These are phyloP conservation scores for Caranx melampygus DNA, from an alignment of 2,113 vertebrate species.

Conservation along the genomic window DNA sequence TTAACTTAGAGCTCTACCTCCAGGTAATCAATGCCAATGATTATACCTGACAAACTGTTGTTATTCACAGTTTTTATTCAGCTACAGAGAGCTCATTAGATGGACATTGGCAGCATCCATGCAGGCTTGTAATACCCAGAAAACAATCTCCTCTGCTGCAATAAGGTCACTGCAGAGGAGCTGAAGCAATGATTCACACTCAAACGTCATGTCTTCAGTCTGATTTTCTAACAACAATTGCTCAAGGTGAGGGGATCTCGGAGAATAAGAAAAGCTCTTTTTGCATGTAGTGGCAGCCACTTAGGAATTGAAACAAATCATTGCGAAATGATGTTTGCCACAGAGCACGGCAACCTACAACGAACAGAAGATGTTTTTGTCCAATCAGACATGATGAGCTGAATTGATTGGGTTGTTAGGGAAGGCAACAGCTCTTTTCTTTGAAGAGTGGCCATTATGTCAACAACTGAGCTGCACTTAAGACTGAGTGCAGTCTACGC, in stretches of 20 bases:
- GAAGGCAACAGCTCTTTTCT: neutral
- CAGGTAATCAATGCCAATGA: slow-evolving; percentile 1
- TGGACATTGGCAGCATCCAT: slow-evolving; percentile 2
- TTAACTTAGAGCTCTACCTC: neutral
- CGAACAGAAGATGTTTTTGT: neutral
- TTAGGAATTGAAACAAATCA: slow-evolving; percentile 12
- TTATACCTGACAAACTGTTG: neutral
- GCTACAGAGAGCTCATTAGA: neutral
- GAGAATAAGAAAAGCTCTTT: slow-evolving; percentile 2
- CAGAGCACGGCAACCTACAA: slow-evolving; percentile 10
- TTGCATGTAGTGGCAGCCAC: slow-evolving; percentile 1
- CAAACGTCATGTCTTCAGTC: slow-evolving; percentile 7
- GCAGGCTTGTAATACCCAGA: slow-evolving; percentile 6
- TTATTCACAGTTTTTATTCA: neutral
- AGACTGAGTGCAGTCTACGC: neutral
- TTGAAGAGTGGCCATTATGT: slow-evolving; percentile 15
- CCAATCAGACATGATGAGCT: slow-evolving; percentile 2
- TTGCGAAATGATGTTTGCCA: slow-evolving; percentile 10
- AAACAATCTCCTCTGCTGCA: neutral
- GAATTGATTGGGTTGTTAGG: neutral
- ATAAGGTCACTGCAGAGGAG: slow-evolving; percentile 30
- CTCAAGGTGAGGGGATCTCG: neutral
- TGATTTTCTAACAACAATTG: slow-evolving; percentile 31
- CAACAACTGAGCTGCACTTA: slow-evolving; percentile 11
- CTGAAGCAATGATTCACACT: slow-evolving; percentile 34